phyloP scores from a whole-genome alignment of 2,888 invertebrate species.

The Caenorhabditis parvicauda region DNA sequence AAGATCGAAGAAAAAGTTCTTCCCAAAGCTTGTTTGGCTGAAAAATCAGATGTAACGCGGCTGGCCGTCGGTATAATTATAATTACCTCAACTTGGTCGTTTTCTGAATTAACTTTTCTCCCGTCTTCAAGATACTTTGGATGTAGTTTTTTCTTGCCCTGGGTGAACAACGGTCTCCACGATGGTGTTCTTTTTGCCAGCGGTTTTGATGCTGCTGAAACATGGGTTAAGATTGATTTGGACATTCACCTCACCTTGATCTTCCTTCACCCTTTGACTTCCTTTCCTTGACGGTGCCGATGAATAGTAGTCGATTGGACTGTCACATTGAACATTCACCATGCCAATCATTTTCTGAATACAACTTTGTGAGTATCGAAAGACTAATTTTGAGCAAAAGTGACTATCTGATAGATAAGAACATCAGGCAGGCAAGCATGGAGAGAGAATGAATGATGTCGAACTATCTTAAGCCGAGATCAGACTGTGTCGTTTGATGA shows the following conservation, averaged over 20 bases:
- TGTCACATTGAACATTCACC: conserved; percentile 55
- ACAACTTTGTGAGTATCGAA: too few species aligned
- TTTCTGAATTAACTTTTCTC: conserved; percentile 36
- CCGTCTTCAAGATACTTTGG: conserved; percentile 52
- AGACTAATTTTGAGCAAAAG: too few species aligned
- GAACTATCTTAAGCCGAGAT: too few species aligned
- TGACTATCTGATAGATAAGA: too few species aligned
- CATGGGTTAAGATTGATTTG: not conserved
- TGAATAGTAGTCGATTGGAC: conserved; percentile 52
- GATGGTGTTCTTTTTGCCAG: conserved; percentile 28
- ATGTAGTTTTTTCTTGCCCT: conserved; percentile 29
- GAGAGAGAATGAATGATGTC: too few species aligned
- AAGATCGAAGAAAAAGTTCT: conserved; percentile 47
- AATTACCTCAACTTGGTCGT: conserved; percentile 13
- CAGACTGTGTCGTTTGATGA: too few species aligned
- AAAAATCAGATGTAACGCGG: conserved; percentile 1
- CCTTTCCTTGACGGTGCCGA: conserved; percentile 37
- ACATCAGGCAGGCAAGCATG: too few species aligned
- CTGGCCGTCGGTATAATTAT: too few species aligned
- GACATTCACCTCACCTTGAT: too few species aligned
- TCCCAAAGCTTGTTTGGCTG: conserved; percentile 54
- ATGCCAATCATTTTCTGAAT: conserved; percentile 56
- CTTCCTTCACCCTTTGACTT: conserved; percentile 15
- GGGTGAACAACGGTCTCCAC: conserved; percentile 41
- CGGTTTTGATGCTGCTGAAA: conserved; percentile 17